Evolutionary conservation across 2,888 invertebrate genomes (phyloP), one percentile per base, ranked within the genome.

Genomic region (Eretmocerus hayati): DNA sequence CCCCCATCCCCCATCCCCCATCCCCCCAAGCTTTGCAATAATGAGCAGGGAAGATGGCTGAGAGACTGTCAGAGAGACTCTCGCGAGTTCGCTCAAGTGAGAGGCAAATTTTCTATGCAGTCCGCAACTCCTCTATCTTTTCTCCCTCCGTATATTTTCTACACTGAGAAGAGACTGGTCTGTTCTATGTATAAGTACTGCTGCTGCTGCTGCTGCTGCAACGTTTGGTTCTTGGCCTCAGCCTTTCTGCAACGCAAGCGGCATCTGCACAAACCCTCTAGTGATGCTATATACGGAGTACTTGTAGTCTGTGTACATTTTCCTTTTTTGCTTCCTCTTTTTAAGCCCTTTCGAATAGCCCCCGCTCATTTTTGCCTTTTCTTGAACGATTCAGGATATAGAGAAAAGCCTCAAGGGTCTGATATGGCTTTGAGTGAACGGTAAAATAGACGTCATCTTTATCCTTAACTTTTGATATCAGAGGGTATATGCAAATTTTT

Each of bases 11-110:
- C n/a, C n/a, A n/a, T n/a, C n/a, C n/a, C n/a, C n/a, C n/a, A 45
- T 53, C 53, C 35, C 26, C 19, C 31, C 32, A 19, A 19, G 58
- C 56, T 60, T 58, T 58, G 22, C 19, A 59, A 66, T 65, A 65
- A 65, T 64, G 66, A 64, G 62, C 64, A 59, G 57, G 57, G 58
- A 59, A 58, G 57, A 59, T 55, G 58, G 55, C 55, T 16, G 42
- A 32, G 41, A 18, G 41, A n/a, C n/a, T n/a, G n/a, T n/a, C n/a
- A n/a, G n/a, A n/a, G n/a, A n/a, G n/a, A n/a, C n/a, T n/a, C n/a
- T n/a, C n/a, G 39, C 13, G 16, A 19, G 31, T 16, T 22, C 6
- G 32, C 13, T 33, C 19, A 42, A 30, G 42, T 6, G 39, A 30
- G 36, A 51, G 22, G 40, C 13, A 40, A 50, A 44, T 53, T 50